These are phyloP conservation scores for Glossophaga mutica DNA, from an alignment of 2,797 vertebrate genomes.

Conservation along the genomic window DNA sequence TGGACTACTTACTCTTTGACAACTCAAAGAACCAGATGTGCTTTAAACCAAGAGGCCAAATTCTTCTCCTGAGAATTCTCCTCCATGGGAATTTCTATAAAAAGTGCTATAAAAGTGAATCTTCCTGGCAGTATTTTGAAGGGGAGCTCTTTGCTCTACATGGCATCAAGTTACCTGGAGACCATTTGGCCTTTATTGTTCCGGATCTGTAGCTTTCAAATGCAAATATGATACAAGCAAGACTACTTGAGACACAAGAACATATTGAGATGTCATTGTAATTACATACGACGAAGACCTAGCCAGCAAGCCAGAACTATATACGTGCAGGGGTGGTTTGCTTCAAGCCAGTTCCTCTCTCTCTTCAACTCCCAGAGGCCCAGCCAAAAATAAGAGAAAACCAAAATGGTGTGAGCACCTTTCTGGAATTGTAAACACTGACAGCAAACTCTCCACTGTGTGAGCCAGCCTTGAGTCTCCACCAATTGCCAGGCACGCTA, in stretches of 20 bases:
- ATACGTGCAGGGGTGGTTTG: not conserved
- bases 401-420: not conserved
- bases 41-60: slow-evolving; percentile 51
- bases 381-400: not conserved
- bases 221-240: slow-evolving; percentile 40
- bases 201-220: slow-evolving; percentile 32
- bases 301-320: not conserved
- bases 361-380: not conserved
- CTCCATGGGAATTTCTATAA: slow-evolving; percentile 48
- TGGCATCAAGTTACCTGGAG: slow-evolving; percentile 52
- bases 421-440: slow-evolving; percentile 18
- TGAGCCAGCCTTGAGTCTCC: not conserved
- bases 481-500: not conserved
- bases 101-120: slow-evolving; percentile 47
- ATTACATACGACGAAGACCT: slow-evolving; percentile 9
- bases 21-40: slow-evolving; percentile 57
- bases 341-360: not conserved
- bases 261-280: slow-evolving; percentile 56
- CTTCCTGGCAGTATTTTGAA: slow-evolving; percentile 47
- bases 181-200: not conserved
- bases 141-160: not conserved
- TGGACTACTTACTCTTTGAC: slow-evolving; percentile 52
- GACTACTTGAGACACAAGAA: slow-evolving; percentile 8
- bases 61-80: slow-evolving; percentile 48
- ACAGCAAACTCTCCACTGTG: not conserved